Percentiles rank a stretch among this genome's conserved stretches.
phyloP scores from a whole-genome alignment of 2,113 vertebrate genomes.

The Rattus rattus region DNA sequence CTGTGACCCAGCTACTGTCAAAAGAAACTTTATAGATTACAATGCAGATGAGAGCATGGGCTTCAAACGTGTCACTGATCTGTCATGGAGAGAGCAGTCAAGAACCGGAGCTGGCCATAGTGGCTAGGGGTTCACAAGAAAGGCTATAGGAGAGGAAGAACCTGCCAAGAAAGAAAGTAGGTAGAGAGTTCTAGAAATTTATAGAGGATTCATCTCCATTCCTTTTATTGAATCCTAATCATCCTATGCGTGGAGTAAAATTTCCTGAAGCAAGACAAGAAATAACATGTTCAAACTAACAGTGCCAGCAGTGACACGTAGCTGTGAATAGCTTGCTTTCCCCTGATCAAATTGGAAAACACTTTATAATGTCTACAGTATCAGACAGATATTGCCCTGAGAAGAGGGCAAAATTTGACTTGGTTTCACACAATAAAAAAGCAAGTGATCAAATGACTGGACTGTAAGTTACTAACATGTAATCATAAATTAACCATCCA shows the following conservation, averaged over 20 bases:
- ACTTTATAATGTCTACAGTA: background rate
- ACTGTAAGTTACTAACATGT: background rate
- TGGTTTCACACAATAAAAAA: no score
- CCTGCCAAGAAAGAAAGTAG: background rate
- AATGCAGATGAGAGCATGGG: background rate
- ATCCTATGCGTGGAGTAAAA: background rate
- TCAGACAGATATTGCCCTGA: background rate
- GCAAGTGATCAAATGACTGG: no score
- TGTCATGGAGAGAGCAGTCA: background rate
- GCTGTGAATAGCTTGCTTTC: background rate
- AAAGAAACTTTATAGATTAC: background rate
- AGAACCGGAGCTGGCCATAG: background rate
- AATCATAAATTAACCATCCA: background rate
- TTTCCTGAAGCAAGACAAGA: background rate
- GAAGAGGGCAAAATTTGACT: background rate
- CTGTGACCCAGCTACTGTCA: background rate
- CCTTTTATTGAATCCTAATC: background rate
- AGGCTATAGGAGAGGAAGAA: background rate
- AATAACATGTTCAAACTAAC: background rate
- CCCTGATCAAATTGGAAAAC: background rate
- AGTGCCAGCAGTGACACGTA: background rate
- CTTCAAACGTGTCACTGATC: background rate
- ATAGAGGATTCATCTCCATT: background rate
- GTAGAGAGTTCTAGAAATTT: background rate
- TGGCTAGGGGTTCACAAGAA: background rate